Base-by-base conservation (phyloP, 2,113 vertebrate species). In the Lampris incognitus region DNA sequence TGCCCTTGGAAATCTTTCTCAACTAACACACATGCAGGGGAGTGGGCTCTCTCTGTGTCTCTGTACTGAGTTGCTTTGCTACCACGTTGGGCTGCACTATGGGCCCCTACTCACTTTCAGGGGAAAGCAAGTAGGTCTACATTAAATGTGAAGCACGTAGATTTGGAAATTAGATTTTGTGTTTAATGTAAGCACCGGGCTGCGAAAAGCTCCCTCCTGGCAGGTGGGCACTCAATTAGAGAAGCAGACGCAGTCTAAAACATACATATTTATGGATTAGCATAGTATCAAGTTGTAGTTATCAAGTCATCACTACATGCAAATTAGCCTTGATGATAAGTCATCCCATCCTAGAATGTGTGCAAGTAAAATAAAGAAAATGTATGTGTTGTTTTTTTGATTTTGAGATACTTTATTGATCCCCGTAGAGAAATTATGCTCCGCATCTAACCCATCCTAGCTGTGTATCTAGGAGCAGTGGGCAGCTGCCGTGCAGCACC, bases 1-100 rank as follows among this genome's bases (percentile, higher is more conserved):
- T 66, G 61, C 56, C 78, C 78, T 81, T 69, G 69, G 76, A 69
- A 61, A 61, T 70, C 72, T 67, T 78, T 11, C 39, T 75, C 39
- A 41, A 39, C 49, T 46, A 37, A 51, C 11, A n/a, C 65, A 79
- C 76, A 64, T 59, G 54, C 72, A 80, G 65, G 65, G 48, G 39
- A 60, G 68, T 3, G 44, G 55, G 6, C 51, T 70, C 42, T 58
- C 60, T 51, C 54, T 46, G 6, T 38, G 2, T 2, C 39, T 42
- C 10, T 38, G 56, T 46, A 75, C 44, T 38, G 39, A 70, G 66
- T 63, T 7, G 1, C 44, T 11, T n/a, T 55, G 52, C 52, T 55
- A n/a, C 7, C 9, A 11, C 6, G 3, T 9, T 0, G 13, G 9
- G n/a, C 24, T 4, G 52, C 41, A 57, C 6, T 48, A 6, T 41